Evolutionary conservation across 2,113 vertebrate species (phyloP).

Genomic region (Gasterosteus aculeatus): DNA sequence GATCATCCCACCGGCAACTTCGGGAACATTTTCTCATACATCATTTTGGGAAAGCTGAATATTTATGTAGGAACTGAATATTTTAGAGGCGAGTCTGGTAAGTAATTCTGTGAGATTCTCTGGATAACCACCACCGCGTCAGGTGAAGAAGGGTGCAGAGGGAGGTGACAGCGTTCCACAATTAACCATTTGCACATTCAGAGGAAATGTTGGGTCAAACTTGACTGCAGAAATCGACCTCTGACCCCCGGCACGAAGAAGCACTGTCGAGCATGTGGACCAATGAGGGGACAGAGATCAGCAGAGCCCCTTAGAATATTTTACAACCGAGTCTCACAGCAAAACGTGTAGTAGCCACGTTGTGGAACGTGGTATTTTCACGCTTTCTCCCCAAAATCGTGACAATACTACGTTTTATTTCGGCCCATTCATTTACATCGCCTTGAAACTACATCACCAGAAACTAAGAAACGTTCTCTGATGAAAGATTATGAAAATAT

Average conservation of each 20-base stretch:
- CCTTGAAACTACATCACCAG: too few relatives aligned
- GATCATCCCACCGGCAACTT: neutral
- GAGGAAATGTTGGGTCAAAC: too few relatives aligned
- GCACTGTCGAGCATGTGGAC: neutral
- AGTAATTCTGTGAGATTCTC: neutral
- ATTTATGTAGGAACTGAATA: slow-evolving; percentile 4
- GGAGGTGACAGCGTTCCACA: neutral
- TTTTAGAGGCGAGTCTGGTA: neutral
- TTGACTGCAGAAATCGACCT: neutral
- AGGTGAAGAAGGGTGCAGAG: too few relatives aligned
- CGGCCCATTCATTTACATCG: too few relatives aligned
- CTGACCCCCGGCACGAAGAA: neutral
- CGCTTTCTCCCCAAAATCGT: too few relatives aligned
- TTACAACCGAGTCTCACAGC: too few relatives aligned
- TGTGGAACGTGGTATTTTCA: too few relatives aligned
- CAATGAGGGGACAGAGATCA: neutral
- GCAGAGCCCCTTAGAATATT: neutral
- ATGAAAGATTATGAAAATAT: too few relatives aligned
- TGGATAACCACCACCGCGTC: neutral
- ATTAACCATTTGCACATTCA: neutral
- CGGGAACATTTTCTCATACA: neutral
- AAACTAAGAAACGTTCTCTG: too few relatives aligned
- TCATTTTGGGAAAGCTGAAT: neutral
- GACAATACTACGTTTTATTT: too few relatives aligned
- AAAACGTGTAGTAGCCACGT: too few relatives aligned